Percentiles rank a stretch among this genome's conserved stretches.
phyloP scores from a whole-genome alignment of 2,113 vertebrate genomes.

The Gopherus evgoodei region DNA sequence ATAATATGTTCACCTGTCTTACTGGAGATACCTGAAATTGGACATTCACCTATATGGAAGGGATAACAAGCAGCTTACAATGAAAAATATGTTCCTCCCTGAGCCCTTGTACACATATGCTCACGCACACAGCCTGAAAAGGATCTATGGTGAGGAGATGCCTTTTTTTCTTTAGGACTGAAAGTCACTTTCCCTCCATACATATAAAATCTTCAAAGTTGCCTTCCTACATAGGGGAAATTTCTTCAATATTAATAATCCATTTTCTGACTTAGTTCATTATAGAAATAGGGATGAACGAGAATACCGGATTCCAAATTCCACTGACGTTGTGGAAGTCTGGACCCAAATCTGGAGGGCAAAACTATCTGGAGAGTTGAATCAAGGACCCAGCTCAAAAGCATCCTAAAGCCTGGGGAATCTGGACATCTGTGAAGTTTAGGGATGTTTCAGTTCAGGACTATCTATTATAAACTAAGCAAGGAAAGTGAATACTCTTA shows the following conservation, averaged over 20 bases:
- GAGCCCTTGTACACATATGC: neutral
- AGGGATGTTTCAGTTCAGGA: conserved; percentile 30
- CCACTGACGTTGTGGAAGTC: conserved; percentile 2
- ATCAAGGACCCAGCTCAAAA: neutral
- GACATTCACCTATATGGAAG: conserved; percentile 28
- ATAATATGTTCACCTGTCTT: neutral
- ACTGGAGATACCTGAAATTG: neutral
- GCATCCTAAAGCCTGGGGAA: neutral
- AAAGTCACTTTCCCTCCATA: conserved; percentile 51
- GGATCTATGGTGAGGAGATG: neutral
- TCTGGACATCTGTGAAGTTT: conserved; percentile 13
- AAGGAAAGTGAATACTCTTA: conserved; percentile 59
- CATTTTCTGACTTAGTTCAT: conserved; percentile 50
- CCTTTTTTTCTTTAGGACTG: neutral
- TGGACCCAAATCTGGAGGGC: conserved; percentile 56
- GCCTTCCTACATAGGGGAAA: conserved; percentile 44
- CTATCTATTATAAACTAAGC: conserved; percentile 56
- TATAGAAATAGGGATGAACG: conserved; percentile 40
- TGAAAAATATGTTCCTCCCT: neutral
- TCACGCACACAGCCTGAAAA: conserved; percentile 35
- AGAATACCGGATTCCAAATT: neutral
- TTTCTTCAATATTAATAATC: conserved; percentile 55
- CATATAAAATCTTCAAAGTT: conserved; percentile 26
- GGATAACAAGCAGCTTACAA: conserved; percentile 33
- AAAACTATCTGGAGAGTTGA: neutral